These are phyloP conservation scores for Zaprionus taronus DNA, from an alignment of 1,140 invertebrate genomes.

Conservation along the genomic window DNA sequence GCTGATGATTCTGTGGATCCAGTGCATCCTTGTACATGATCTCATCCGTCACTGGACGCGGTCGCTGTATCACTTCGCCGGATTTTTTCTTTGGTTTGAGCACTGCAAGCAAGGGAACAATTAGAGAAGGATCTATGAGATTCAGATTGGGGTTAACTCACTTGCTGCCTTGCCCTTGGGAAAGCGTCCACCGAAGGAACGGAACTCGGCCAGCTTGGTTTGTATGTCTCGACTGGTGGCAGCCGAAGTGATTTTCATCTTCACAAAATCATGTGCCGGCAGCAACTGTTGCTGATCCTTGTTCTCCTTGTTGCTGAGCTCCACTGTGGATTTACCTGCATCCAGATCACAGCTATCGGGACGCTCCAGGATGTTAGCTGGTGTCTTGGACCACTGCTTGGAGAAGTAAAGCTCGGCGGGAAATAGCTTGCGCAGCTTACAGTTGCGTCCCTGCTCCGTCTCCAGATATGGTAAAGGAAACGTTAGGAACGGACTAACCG, in stretches of 20 bases:
- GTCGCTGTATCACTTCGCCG: conserved; percentile 48
- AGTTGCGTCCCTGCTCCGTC: conserved; percentile 92
- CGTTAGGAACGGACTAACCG: conserved; percentile 93
- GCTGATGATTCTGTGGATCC: conserved; percentile 94
- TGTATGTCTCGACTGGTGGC: conserved; percentile 89
- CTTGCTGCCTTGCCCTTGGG: conserved; percentile 71
- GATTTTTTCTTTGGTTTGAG: conserved; percentile 57
- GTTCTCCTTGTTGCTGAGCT: conserved; percentile 55
- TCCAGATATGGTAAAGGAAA: conserved; percentile 95
- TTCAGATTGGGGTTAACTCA: conserved; percentile 25
- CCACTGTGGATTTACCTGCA: conserved; percentile 18
- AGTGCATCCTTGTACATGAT: conserved; percentile 89
- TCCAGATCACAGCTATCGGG: conserved; percentile 55
- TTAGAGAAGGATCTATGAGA: not conserved
- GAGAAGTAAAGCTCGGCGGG: conserved; percentile 93
- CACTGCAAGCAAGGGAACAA: conserved; percentile 46
- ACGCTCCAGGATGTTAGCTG: conserved; percentile 38
- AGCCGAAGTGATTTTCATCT: conserved; percentile 88
- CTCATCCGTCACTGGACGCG: conserved; percentile 73
- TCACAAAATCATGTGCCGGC: conserved; percentile 89
- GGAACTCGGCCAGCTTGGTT: conserved; percentile 92
- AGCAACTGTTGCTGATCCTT: conserved; percentile 51
- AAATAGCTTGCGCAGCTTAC: conserved; percentile 91
- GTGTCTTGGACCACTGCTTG: conserved; percentile 84
- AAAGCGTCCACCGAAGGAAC: conserved; percentile 92